Evolutionary conservation across 2,888 invertebrate genomes (phyloP).

Genomic region (Oconnorella tubifera): DNA sequence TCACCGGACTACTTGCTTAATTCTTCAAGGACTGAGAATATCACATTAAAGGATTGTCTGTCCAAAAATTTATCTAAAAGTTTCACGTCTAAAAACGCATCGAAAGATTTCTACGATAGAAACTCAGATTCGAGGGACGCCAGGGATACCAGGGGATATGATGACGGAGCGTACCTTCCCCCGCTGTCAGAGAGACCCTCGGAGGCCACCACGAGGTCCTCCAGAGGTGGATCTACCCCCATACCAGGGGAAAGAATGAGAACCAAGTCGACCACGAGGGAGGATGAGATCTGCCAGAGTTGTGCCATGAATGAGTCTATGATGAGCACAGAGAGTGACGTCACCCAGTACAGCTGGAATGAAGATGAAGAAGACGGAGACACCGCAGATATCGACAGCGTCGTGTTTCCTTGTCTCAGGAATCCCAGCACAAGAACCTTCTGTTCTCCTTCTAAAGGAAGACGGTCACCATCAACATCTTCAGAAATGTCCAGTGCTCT

Average conservation of each 20-base stretch:
- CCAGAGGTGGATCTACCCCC: too few relatives aligned
- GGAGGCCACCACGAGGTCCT: too few relatives aligned
- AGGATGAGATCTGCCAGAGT: not conserved
- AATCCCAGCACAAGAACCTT: not conserved
- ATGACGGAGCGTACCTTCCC: constrained; percentile 15
- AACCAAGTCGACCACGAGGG: too few relatives aligned
- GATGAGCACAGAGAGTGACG: not conserved
- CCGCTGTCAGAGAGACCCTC: constrained; percentile 8
- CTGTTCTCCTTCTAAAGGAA: not conserved
- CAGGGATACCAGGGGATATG: too few relatives aligned
- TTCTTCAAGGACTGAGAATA: too few relatives aligned
- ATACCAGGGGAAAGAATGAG: too few relatives aligned
- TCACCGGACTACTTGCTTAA: too few relatives aligned
- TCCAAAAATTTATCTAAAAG: too few relatives aligned
- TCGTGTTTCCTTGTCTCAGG: not conserved
- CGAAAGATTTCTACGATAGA: too few relatives aligned
- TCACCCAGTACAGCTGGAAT: not conserved
- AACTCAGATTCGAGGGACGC: too few relatives aligned
- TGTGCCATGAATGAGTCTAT: not conserved
- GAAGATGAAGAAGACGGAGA: not conserved
- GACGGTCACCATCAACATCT: not conserved
- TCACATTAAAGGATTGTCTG: too few relatives aligned
- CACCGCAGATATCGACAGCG: not conserved
- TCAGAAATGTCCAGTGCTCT: not conserved
- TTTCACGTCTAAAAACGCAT: too few relatives aligned